Conservation (phyloP, 2,888 invertebrate genomes). For the Ptilodon capucinus region DNA sequence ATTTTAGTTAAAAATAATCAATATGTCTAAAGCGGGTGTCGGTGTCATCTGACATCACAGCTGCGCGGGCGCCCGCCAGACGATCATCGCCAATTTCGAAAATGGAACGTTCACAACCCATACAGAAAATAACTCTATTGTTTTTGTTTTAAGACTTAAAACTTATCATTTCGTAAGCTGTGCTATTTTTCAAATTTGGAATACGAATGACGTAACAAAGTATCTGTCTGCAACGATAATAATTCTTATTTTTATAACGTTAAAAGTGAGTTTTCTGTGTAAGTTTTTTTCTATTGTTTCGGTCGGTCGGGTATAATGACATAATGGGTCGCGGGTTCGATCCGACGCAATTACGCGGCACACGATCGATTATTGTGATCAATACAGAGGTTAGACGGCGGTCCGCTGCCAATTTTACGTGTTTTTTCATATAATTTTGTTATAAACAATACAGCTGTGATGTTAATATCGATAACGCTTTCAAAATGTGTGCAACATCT, state of each 20-base stretch:
- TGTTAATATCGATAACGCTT: conserved; percentile 58
- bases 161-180: conserved; percentile 24
- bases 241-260: conserved; percentile 5
- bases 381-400: conserved; percentile 80
- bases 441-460: conserved; percentile 63
- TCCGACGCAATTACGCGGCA: conserved; percentile 80
- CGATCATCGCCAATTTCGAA: conserved; percentile 61
- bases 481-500: no score
- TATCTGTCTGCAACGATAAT: conserved; percentile 11
- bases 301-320: conserved; percentile 78
- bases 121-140: conserved; percentile 39
- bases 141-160: conserved; percentile 34
- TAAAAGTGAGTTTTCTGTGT: conserved; percentile 27
- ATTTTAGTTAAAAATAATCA: neutral
- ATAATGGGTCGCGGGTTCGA: conserved; percentile 79
- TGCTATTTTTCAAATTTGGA: conserved; percentile 27
- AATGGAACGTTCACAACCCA: conserved; percentile 50
- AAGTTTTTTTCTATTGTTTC: conserved; percentile 61
- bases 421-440: conserved; percentile 71
- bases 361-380: conserved; percentile 83
- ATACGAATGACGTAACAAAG: conserved; percentile 31
- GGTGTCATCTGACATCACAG: conserved; percentile 54
- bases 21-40: conserved; percentile 24
- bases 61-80: conserved; percentile 62
- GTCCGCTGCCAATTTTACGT: conserved; percentile 79